Conservation (phyloP, 2,797 vertebrate species). For the Phalloptychus januarius region DNA sequence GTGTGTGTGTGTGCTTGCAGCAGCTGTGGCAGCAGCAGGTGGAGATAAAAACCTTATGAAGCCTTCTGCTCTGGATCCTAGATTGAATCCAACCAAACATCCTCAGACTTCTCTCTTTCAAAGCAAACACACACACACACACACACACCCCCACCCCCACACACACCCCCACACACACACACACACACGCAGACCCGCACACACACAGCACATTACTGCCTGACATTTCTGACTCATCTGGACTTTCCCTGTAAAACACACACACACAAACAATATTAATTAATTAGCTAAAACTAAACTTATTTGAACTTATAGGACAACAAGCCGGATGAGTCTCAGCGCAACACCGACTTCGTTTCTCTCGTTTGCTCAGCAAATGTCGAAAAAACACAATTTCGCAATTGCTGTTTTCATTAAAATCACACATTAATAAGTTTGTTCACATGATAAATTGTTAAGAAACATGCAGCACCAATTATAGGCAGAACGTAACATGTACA, state of each 20-base stretch:
- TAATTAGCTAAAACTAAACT: not conserved
- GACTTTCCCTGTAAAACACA: constrained; percentile 1
- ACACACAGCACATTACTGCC: not conserved
- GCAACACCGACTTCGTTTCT: not conserved
- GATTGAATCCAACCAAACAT: constrained; percentile 53
- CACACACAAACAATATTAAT: not conserved
- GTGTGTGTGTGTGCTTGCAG: constrained; percentile 22
- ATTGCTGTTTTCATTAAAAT: too few relatives aligned
- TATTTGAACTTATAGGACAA: not conserved
- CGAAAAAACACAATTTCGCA: too few relatives aligned
- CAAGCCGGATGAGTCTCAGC: not conserved
- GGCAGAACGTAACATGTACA: not conserved
- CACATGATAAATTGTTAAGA: too few relatives aligned
- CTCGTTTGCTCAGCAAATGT: not conserved
- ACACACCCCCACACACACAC: not conserved
- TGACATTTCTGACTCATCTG: not conserved
- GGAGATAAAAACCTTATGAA: constrained; percentile 65
- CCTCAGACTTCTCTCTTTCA: constrained; percentile 17
- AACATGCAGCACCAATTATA: too few relatives aligned
- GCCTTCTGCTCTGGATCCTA: constrained; percentile 66
- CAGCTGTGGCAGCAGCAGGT: constrained; percentile 56
- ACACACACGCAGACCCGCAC: constrained; percentile 17
- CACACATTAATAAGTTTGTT: too few relatives aligned
- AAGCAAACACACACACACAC: not conserved
- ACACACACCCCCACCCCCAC: too few relatives aligned